Evolutionary conservation across 1,140 invertebrate genomes (phyloP), one percentile per base, ranked within the genome.

Genomic region (Lordiphosa collinella): DNA sequence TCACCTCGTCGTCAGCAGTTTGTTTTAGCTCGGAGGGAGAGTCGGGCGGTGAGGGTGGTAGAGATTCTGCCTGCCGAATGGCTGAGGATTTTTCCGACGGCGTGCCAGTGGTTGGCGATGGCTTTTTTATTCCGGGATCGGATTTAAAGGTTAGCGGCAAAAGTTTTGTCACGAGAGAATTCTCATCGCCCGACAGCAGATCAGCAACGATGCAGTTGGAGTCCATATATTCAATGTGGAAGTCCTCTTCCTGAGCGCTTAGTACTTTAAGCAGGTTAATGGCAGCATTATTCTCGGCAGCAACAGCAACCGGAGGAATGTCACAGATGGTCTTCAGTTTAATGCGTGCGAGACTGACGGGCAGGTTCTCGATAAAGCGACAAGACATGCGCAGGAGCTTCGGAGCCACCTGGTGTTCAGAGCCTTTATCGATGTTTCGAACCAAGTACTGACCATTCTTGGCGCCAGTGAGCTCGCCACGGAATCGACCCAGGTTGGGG

Each of bases 371-470:
- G 1, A 82, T 9, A n/a, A 82, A 84, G 1, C 25, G 52, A 10
- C 76, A 82, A 1, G 76, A 12, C 32, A 11, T 68, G n/a, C 72
- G 78, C 8, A 82, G 5, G n/a, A 16, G 10, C 1, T 37, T 9
- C 0, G 10, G 10, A 0, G 40, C 6, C n/a, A 76, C 52, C 0
- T 5, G 8, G 13, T 72, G 51, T 2, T 12, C 14, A 5, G 40
- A 40, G n/a, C 78, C 72, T 0, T 48, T 53, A 7, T 82, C 76
- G 12, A 84, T 52, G 29, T 82, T 82, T 1, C 11, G 13, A 0
- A 82, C 78, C 18, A 22, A 11, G 1, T 10, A 22, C 0, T 11
- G 4, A 8, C 12, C 36, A 6, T 41, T 35, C 0, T 34, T 18
- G 1, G 6, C 2, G 0, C 14, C 34, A 16, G 34, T 56, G 7